phyloP scores from a whole-genome alignment of 1,140 invertebrate genomes.

The Drosophila parabipectinata region DNA sequence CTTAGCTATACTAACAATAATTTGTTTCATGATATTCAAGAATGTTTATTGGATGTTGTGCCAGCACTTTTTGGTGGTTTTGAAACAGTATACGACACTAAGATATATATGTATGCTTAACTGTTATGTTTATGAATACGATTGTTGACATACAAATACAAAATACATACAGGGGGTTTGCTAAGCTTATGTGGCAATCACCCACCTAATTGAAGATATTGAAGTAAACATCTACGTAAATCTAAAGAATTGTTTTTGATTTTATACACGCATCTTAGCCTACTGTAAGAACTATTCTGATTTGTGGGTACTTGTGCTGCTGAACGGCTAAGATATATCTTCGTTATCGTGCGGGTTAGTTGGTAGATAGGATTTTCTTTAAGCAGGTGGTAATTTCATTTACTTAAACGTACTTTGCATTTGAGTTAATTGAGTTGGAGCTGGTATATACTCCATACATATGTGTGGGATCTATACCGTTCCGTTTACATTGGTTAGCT shows the following conservation, averaged over 20 bases:
- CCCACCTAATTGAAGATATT: constrained; percentile 7
- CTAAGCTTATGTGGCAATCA: not conserved
- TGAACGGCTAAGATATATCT: constrained; percentile 5
- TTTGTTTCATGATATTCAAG: constrained; percentile 38
- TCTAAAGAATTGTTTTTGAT: constrained; percentile 7
- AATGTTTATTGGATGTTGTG: constrained; percentile 74
- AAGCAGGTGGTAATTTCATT: constrained; percentile 77
- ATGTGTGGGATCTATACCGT: not conserved
- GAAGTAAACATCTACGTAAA: constrained; percentile 24
- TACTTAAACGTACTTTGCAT: constrained; percentile 56
- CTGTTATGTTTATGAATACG: not conserved
- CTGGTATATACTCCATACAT: not conserved
- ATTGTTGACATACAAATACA: constrained; percentile 42
- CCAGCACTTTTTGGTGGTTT: constrained; percentile 77
- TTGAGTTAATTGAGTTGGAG: constrained; percentile 38
- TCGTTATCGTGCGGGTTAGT: constrained; percentile 38
- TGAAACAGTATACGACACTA: constrained; percentile 71
- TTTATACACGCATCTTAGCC: constrained; percentile 24
- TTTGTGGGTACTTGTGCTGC: constrained; percentile 15
- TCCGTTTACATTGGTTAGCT: constrained; percentile 34
- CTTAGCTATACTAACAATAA: no score
- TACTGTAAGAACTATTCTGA: constrained; percentile 8
- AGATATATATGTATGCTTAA: constrained; percentile 39
- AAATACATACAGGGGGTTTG: constrained; percentile 18
- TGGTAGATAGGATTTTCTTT: constrained; percentile 46